A percentile compares a stretch with the other conserved stretches of the same genome.
These are phyloP conservation scores for Cacatua alba DNA, from an alignment of 2,113 vertebrate species.

Conservation along the genomic window DNA sequence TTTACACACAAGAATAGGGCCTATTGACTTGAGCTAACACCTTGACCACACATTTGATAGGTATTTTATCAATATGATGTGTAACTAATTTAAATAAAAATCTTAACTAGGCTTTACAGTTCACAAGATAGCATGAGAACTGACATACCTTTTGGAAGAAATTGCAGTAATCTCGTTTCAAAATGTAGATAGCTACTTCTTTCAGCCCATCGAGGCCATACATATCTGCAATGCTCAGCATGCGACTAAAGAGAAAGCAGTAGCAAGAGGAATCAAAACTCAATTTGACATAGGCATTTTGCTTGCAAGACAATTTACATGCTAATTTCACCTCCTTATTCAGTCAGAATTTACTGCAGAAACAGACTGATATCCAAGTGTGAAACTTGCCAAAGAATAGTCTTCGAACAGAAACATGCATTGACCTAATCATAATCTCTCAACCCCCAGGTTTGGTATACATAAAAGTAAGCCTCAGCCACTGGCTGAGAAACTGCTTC, in stretches of 20 bases:
- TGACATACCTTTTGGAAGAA: slow-evolving; percentile 92
- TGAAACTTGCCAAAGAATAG: background rate
- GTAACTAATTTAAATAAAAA: background rate
- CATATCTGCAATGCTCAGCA: slow-evolving; percentile 90
- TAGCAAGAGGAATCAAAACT: background rate
- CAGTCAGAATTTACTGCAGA: background rate
- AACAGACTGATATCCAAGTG: background rate
- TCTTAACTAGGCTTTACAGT: background rate
- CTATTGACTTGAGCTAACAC: background rate
- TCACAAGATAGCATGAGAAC: background rate
- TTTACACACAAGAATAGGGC: background rate
- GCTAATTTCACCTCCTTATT: background rate
- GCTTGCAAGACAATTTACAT: background rate
- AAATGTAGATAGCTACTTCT: slow-evolving; percentile 88
- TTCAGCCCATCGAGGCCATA: slow-evolving; percentile 91
- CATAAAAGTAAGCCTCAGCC: background rate
- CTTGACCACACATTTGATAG: background rate
- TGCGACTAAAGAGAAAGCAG: slow-evolving; percentile 79
- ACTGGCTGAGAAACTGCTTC: background rate
- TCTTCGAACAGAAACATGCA: background rate
- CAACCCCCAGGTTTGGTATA: background rate
- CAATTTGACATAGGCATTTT: background rate
- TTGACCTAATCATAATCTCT: background rate
- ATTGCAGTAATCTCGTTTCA: slow-evolving; percentile 92
- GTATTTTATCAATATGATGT: background rate